A percentile compares a stretch with the other conserved stretches of the same genome.
Evolutionary conservation across 2,888 invertebrate species (phyloP).

Genomic region (Crematogaster levior): DNA sequence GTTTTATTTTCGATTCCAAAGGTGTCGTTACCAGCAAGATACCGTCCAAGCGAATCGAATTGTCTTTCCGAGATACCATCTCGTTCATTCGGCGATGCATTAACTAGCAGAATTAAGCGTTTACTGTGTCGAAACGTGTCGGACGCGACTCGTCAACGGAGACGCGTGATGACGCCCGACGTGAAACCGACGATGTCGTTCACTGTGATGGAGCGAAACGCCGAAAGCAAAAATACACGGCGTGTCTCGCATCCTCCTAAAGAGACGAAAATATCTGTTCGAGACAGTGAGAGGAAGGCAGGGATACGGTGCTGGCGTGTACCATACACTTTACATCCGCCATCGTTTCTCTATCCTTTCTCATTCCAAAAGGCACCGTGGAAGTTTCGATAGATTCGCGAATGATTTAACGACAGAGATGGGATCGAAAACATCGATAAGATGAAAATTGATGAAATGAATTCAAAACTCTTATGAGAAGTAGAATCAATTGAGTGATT

Average conservation of each 20-base stretch:
- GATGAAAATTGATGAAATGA: conserved; percentile 58
- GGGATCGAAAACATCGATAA: not conserved
- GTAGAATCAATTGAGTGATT: not conserved
- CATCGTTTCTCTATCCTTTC: conserved; percentile 50
- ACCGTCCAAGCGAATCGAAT: not conserved
- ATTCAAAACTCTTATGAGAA: not conserved
- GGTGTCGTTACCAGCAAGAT: not conserved
- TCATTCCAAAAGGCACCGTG: not conserved
- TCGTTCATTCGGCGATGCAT: conserved; percentile 1
- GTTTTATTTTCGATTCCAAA: not conserved
- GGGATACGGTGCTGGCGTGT: conserved; percentile 58
- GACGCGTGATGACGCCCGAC: conserved; percentile 21
- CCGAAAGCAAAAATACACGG: conserved; percentile 77
- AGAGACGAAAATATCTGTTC: conserved; percentile 73
- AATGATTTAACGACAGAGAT: not conserved
- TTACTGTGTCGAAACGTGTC: conserved; percentile 15
- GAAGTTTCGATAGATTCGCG: conserved; percentile 25
- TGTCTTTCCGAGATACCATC: not conserved
- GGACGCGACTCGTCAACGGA: conserved; percentile 56
- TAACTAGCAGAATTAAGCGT: conserved; percentile 5
- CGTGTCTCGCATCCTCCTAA: conserved; percentile 77
- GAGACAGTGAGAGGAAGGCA: conserved; percentile 44
- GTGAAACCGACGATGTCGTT: conserved; percentile 65
- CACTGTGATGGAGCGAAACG: conserved; percentile 61
- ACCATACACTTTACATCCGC: conserved; percentile 67